A percentile compares a stretch with the other conserved stretches of the same genome.
Conservation (phyloP, 2,797 vertebrate genomes). For the Champsocephalus gunnari region DNA sequence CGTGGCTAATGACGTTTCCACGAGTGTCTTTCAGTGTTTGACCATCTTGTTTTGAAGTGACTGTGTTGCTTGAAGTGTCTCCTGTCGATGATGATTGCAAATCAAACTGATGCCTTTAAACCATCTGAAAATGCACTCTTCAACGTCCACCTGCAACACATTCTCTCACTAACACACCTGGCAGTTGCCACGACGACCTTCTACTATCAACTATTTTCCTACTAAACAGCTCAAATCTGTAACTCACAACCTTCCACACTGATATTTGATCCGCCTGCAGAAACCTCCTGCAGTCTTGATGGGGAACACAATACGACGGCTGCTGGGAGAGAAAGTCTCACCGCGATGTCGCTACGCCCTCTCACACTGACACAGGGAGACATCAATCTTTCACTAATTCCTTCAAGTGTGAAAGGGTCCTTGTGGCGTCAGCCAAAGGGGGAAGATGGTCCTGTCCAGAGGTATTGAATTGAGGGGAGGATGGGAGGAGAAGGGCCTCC, state of each 20-base stretch:
- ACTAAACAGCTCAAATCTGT: conserved; percentile 20
- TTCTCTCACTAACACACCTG: conserved; percentile 28
- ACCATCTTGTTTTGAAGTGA: not conserved
- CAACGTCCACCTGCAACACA: conserved; percentile 19
- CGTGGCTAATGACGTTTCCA: not conserved
- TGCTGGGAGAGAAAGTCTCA: conserved; percentile 57
- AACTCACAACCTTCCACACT: conserved; percentile 23
- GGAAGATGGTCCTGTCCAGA: conserved; percentile 58
- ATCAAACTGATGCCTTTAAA: not conserved
- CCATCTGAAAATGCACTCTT: not conserved
- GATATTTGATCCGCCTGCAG: conserved; percentile 40
- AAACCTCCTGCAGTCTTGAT: conserved; percentile 31
- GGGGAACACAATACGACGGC: conserved; percentile 40
- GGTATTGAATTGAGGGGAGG: conserved; percentile 67
- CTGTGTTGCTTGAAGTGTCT: not conserved
- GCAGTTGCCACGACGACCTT: conserved; percentile 11
- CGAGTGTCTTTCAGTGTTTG: not conserved
- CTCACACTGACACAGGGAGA: conserved; percentile 63
- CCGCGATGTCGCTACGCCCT: conserved; percentile 49
- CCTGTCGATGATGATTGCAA: not conserved
- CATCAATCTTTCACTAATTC: conserved; percentile 89
- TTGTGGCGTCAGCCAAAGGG: conserved; percentile 73
- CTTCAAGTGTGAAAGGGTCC: conserved; percentile 87
- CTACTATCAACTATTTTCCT: conserved; percentile 25
- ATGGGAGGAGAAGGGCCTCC: conserved; percentile 65